Percentiles rank a stretch among this genome's conserved stretches.
These are phyloP conservation scores for Cancer borealis DNA, from an alignment of 2,888 invertebrate genomes.

Conservation along the genomic window DNA sequence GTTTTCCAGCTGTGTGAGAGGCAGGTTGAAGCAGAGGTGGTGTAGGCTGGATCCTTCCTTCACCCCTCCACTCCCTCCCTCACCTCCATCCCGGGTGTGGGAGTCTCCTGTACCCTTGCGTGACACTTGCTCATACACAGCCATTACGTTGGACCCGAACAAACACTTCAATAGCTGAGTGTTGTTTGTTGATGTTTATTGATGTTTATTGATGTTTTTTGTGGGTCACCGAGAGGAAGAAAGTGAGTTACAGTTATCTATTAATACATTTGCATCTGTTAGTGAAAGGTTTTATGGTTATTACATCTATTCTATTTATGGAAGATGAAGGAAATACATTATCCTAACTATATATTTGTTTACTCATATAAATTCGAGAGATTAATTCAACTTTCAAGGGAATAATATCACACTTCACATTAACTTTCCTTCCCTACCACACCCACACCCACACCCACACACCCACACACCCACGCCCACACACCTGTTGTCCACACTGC, in stretches of 20 bases:
- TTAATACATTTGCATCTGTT: no score
- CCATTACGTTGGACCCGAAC: slow-evolving; percentile 81
- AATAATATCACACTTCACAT: not conserved
- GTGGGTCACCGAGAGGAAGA: not conserved
- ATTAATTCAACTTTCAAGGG: not conserved
- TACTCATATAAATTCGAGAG: not conserved
- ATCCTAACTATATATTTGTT: no score
- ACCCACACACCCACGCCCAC: not conserved
- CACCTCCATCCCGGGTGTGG: not conserved
- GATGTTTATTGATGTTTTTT: not conserved
- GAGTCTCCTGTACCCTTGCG: slow-evolving; percentile 41
- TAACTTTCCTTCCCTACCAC: not conserved
- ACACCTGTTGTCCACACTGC: slow-evolving; percentile 88
- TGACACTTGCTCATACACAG: slow-evolving; percentile 70
- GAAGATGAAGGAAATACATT: not conserved
- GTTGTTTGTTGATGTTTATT: not conserved
- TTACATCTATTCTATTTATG: not conserved
- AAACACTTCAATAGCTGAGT: slow-evolving; percentile 85
- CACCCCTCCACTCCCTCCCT: not conserved
- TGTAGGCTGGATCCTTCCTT: slow-evolving; percentile 59
- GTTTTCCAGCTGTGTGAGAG: slow-evolving; percentile 64
- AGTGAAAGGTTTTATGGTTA: no score
- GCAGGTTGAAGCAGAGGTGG: slow-evolving; percentile 64
- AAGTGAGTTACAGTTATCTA: not conserved
- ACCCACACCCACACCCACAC: not conserved